Conservation (phyloP, 2,888 invertebrate species). For the Chrysolina oricalcia region DNA sequence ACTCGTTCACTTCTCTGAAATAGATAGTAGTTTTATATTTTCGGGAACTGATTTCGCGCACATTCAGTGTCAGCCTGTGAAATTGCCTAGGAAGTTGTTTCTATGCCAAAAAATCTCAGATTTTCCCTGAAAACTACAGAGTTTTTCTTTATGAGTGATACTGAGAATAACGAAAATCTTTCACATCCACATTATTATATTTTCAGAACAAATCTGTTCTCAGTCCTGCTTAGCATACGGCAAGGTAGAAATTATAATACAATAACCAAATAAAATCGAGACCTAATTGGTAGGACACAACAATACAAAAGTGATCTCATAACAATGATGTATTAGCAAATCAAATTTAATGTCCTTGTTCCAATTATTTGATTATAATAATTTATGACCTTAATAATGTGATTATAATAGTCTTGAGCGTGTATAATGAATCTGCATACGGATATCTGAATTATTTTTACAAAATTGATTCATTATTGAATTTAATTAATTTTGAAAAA, state of each 20-base stretch:
- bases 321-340: conserved; percentile 61
- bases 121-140: too few relatives aligned
- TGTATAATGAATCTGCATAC: conserved; percentile 26
- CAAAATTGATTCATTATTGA: neutral
- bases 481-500: neutral
- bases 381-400: conserved; percentile 33
- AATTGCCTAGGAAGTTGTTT: too few relatives aligned
- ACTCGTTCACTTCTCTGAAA: too few relatives aligned
- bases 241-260: conserved; percentile 41
- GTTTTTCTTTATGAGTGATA: too few relatives aligned
- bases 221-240: neutral
- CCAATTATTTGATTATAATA: conserved; percentile 52
- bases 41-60: too few relatives aligned
- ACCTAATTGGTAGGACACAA: conserved; percentile 39
- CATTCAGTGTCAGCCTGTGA: too few relatives aligned
- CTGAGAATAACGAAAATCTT: too few relatives aligned
- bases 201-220: too few relatives aligned
- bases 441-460: neutral
- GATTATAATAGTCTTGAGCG: conserved; percentile 19
- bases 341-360: conserved; percentile 60
- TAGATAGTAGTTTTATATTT: too few relatives aligned
- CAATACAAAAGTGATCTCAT: conserved; percentile 40
- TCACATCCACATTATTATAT: too few relatives aligned
- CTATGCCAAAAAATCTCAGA: too few relatives aligned
- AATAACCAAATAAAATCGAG: conserved; percentile 44